These are phyloP conservation scores for Conus canariensis DNA, from an alignment of 2,888 invertebrate genomes.

Conservation along the genomic window DNA sequence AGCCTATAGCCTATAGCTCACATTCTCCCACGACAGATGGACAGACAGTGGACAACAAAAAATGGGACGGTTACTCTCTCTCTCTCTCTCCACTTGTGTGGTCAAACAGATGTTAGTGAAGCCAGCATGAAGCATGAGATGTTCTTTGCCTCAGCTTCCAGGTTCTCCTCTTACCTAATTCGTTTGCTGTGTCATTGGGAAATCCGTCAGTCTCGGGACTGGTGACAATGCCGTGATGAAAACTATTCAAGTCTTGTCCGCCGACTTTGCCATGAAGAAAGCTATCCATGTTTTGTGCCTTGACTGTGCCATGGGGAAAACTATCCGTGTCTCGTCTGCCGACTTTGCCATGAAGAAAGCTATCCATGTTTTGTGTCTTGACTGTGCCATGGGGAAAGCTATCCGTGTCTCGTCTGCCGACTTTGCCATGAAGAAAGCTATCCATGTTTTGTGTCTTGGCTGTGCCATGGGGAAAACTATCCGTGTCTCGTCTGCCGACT, in stretches of 20 bases:
- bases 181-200: too few relatives aligned
- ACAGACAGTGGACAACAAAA: too few relatives aligned
- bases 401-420: neutral
- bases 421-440: neutral
- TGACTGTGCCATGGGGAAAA: neutral
- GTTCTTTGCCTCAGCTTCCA: too few relatives aligned
- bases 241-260: neutral
- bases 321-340: neutral
- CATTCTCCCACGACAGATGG: too few relatives aligned
- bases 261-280: neutral
- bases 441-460: neutral
- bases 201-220: too few relatives aligned
- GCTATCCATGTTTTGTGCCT: neutral
- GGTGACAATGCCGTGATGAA: neutral
- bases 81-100: too few relatives aligned
- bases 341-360: neutral
- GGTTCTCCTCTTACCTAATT: too few relatives aligned
- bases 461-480: neutral
- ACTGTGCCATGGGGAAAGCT: neutral
- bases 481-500: neutral
- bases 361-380: neutral
- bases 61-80: too few relatives aligned
- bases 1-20: too few relatives aligned
- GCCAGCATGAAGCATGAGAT: too few relatives aligned
- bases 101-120: too few relatives aligned